Evolutionary conservation across 2,113 vertebrate genomes (phyloP).

Genomic region (Aldabrachelys gigantea): DNA sequence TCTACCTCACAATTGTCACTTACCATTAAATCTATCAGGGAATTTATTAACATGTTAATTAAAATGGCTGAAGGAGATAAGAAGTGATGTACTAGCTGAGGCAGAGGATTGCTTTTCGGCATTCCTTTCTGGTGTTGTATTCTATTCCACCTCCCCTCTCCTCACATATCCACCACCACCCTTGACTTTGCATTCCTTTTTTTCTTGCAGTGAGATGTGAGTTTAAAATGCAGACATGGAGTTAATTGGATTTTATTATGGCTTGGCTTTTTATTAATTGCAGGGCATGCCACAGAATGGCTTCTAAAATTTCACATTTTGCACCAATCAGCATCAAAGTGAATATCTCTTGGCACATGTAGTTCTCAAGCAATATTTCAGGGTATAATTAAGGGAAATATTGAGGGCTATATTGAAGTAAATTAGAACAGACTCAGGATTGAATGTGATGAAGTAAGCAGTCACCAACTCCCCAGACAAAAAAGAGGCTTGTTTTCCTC

Average conservation of each 20-base stretch:
- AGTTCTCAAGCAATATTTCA: constrained; percentile 56
- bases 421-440: constrained; percentile 3
- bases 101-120: constrained; percentile 43
- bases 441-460: neutral
- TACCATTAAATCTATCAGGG: constrained; percentile 77
- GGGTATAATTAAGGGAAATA: constrained; percentile 55
- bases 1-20: constrained; percentile 71
- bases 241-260: constrained; percentile 80
- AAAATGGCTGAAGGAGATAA: constrained; percentile 75
- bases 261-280: constrained; percentile 75
- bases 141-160: constrained; percentile 15
- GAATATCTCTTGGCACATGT: constrained; percentile 44
- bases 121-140: constrained; percentile 50
- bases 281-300: constrained; percentile 37
- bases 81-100: constrained; percentile 54
- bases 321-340: constrained; percentile 65
- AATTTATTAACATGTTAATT: constrained; percentile 87
- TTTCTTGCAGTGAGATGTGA: constrained; percentile 35
- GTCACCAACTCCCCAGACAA: neutral
- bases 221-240: constrained; percentile 56
- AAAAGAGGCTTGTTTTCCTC: neutral
- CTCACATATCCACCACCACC: neutral
- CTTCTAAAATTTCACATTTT: constrained; percentile 70
- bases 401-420: neutral
- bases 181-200: constrained; percentile 44